These are phyloP conservation scores for Bovichtus diacanthus DNA, from an alignment of 2,797 vertebrate species.

Conservation along the genomic window DNA sequence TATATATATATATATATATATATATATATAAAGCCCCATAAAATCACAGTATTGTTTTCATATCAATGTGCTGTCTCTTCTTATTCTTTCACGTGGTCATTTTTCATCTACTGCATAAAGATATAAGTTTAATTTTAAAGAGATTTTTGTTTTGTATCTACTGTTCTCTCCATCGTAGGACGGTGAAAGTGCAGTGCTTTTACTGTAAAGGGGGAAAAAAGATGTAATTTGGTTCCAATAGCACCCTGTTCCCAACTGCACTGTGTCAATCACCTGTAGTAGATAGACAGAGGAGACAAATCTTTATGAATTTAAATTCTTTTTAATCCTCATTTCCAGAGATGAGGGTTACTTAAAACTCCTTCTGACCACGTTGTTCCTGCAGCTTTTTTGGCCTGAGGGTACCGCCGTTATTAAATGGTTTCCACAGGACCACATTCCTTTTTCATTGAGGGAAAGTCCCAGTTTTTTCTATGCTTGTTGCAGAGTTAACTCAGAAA, in stretches of 20 bases:
- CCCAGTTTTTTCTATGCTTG: conserved; percentile 17
- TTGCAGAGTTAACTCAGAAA: conserved; percentile 5
- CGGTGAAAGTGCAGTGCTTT: neutral
- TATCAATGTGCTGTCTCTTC: conserved; percentile 7
- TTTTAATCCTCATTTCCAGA: conserved; percentile 17
- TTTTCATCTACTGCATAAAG: neutral
- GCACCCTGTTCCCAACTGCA: neutral
- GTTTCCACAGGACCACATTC: conserved; percentile 20
- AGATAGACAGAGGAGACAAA: neutral
- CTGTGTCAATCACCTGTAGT: conserved; percentile 15
- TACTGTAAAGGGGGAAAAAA: neutral
- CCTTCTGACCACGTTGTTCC: conserved; percentile 6
- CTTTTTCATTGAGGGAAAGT: conserved; percentile 10
- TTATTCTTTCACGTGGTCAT: neutral
- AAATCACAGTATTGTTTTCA: conserved; percentile 2
- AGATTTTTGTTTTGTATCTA: neutral
- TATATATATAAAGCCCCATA: neutral
- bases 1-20: no score
- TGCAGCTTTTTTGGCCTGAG: conserved; percentile 8
- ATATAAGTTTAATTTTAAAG: neutral
- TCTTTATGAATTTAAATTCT: conserved; percentile 10
- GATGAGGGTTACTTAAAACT: conserved; percentile 1
- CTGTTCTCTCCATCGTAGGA: neutral
- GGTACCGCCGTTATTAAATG: conserved; percentile 30
- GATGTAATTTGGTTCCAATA: conserved; percentile 1